Evolutionary conservation across 2,797 vertebrate genomes (phyloP), one percentile per base, ranked within the genome.

Genomic region (Diplodus sargus): DNA sequence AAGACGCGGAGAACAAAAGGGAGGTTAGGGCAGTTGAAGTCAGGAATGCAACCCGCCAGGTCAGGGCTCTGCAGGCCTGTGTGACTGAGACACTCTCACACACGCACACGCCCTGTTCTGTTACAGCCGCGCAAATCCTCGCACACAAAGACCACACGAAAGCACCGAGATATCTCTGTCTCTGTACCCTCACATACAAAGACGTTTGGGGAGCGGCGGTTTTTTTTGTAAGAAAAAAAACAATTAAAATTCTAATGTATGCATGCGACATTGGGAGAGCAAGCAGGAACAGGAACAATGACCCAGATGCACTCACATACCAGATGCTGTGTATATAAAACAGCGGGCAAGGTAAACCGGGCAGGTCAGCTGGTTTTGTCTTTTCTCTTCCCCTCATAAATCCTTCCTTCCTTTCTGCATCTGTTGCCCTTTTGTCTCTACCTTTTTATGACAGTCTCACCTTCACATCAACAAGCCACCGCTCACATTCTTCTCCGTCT

Each of bases 21-120:
- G 76, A 92, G 87, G 76, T 86, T 88, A 79, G 88, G 76, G 88
- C 84, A 87, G 83, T 89, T 90, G 56, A 84, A 85, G 85, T 73
- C 34, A 90, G 91, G 93, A 95, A 94, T 94, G 93, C 75, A 85
- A 70, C 88, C 86, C 28, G 78, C 89, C 87, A 65, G 91, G 89
- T 93, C 86, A 80, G 82, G 65, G 77, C 61, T 88, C 78, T 71
- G 71, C 28, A 11, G 78, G 76, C 54, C 70, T 58, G 68, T 69
- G 75, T 74, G 81, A 85, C 71, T 79, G 76, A 86, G 66, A 58
- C 48, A 42, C 81, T 78, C 77, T 73, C 54, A 59, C 57, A 78
- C 52, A 66, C 11, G 25, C 72, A 83, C 90, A 89, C 90, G 66
- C 88, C 83, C 79, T 69, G 34, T 39, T 77, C 61, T 61, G 39